A percentile compares a stretch with the other conserved stretches of the same genome.
phyloP scores from a whole-genome alignment of 2,797 vertebrate genomes.

The Decapterus maruadsi region DNA sequence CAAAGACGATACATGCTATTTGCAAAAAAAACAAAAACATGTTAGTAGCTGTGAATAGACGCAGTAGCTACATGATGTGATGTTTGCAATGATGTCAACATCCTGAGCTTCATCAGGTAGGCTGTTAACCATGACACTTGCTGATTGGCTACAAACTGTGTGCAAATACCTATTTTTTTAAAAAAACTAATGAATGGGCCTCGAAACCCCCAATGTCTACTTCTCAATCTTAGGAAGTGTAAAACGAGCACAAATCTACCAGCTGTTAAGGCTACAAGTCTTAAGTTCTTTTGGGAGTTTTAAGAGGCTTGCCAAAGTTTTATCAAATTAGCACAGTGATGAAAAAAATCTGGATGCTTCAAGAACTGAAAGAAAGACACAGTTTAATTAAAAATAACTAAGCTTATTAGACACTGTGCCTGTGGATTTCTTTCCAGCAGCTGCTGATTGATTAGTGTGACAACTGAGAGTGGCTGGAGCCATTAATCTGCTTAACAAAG shows the following conservation, averaged over 20 bases:
- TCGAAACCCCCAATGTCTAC: too few relatives aligned
- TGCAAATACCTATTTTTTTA: too few relatives aligned
- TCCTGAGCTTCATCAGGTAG: too few relatives aligned
- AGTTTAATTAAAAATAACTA: constrained; percentile 12
- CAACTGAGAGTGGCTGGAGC: constrained; percentile 16
- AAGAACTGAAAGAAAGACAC: background rate
- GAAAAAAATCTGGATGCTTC: background rate
- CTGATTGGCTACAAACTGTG: too few relatives aligned
- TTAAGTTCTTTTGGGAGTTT: background rate
- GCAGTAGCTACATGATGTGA: background rate
- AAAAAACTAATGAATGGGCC: too few relatives aligned
- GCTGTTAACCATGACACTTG: too few relatives aligned
- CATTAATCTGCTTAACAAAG: constrained; percentile 44
- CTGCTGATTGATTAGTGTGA: constrained; percentile 38
- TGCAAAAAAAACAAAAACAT: background rate
- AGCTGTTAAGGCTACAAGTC: background rate
- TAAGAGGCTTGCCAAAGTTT: background rate
- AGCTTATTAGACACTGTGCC: background rate
- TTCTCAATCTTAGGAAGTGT: background rate
- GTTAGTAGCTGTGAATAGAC: background rate
- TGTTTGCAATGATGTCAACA: background rate
- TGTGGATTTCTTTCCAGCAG: constrained; percentile 18
- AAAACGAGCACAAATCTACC: background rate
- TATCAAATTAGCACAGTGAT: background rate
- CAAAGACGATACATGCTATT: too few relatives aligned